A percentile compares a stretch with the other conserved stretches of the same genome.
phyloP scores from a whole-genome alignment of 2,113 vertebrate species.

The Dendrocopos noguchii region DNA sequence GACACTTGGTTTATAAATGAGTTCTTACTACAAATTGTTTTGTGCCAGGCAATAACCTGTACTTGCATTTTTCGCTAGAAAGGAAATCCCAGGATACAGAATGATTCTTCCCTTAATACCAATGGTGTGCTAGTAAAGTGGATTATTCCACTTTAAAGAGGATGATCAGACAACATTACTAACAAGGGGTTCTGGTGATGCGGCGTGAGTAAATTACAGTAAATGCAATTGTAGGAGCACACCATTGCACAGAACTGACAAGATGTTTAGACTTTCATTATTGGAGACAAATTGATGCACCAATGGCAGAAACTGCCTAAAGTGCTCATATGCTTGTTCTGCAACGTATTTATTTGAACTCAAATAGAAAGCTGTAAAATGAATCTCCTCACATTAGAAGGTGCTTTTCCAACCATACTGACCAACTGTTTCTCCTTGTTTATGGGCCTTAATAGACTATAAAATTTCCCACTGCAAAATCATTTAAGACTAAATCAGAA shows the following conservation, averaged over 20 bases:
- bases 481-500: not conserved
- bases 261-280: not conserved
- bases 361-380: not conserved
- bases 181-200: not conserved
- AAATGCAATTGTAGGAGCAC: not conserved
- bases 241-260: not conserved
- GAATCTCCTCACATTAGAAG: not conserved
- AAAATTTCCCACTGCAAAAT: not conserved
- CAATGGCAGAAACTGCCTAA: not conserved
- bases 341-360: not conserved
- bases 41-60: not conserved
- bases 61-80: not conserved
- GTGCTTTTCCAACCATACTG: not conserved
- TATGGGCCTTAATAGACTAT: not conserved
- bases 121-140: not conserved
- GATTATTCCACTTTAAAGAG: not conserved
- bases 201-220: not conserved
- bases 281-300: not conserved
- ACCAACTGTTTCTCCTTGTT: not conserved
- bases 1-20: not conserved
- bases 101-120: not conserved
- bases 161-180: not conserved
- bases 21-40: not conserved
- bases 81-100: not conserved
- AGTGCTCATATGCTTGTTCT: not conserved